These are phyloP conservation scores for Sula dactylatra DNA, from an alignment of 2,113 vertebrate species.

Conservation along the genomic window DNA sequence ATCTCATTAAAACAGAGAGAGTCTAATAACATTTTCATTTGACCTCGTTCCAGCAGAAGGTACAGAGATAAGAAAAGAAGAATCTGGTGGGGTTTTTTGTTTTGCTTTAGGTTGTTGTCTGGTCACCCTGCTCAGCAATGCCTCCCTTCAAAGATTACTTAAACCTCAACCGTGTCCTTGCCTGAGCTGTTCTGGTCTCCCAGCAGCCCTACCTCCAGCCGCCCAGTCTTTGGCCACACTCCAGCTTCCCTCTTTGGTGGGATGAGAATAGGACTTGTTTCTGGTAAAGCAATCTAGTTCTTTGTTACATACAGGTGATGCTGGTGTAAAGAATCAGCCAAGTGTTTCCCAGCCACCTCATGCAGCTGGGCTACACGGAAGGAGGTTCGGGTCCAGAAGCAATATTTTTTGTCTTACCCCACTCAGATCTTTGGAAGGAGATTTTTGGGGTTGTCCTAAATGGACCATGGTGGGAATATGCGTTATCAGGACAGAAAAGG, in stretches of 20 bases:
- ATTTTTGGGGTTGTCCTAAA: not conserved
- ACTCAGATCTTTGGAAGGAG: not conserved
- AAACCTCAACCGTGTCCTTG: not conserved
- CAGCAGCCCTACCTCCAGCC: not conserved
- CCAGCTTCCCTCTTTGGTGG: not conserved
- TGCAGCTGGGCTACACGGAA: not conserved
- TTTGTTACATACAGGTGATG: not conserved
- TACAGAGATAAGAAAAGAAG: not conserved
- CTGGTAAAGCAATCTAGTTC: not conserved
- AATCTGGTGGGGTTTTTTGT: not conserved
- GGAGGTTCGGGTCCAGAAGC: not conserved
- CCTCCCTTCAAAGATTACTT: not conserved
- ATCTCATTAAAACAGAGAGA: not conserved
- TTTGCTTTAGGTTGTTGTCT: not conserved
- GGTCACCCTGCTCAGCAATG: not conserved
- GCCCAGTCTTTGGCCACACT: not conserved
- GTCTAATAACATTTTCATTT: not conserved
- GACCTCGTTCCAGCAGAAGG: not conserved
- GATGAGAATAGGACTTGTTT: not conserved
- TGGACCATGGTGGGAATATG: not conserved
- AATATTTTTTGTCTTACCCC: not conserved
- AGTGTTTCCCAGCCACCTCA: not conserved
- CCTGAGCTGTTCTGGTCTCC: not conserved
- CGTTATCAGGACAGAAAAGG: not conserved
- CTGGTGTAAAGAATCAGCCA: not conserved